Percentiles rank a stretch among this genome's conserved stretches.
These are phyloP conservation scores for Sinotaia quadrata DNA, from an alignment of 2,888 invertebrate genomes.

Conservation along the genomic window DNA sequence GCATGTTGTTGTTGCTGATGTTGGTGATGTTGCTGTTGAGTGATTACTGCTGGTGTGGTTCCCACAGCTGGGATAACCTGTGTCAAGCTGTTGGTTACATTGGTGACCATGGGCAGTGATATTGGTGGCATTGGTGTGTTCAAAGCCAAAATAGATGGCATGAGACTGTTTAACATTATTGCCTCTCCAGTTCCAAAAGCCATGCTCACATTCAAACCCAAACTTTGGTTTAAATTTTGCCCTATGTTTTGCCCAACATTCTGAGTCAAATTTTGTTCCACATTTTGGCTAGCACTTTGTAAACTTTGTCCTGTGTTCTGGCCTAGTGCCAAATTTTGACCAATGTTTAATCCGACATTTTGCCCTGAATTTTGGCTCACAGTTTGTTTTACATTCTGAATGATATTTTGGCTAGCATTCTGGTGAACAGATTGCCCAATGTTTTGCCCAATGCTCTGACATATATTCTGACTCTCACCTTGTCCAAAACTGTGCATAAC, in stretches of 20 bases:
- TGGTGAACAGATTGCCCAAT: not conserved
- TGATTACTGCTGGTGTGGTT: slow-evolving; percentile 28
- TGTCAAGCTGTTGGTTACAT: slow-evolving; percentile 64
- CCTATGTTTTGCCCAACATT: not conserved
- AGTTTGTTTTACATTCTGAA: slow-evolving; percentile 4
- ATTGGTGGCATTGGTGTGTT: slow-evolving; percentile 64
- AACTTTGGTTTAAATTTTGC: not conserved
- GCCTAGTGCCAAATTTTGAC: not conserved
- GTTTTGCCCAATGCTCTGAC: slow-evolving; percentile 6
- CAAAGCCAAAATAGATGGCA: slow-evolving; percentile 43
- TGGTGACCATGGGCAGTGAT: slow-evolving; percentile 62
- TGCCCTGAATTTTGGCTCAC: too few species aligned
- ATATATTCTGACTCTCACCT: not conserved
- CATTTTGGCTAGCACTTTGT: not conserved
- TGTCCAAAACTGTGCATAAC: slow-evolving; percentile 1
- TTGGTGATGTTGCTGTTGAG: slow-evolving; percentile 18
- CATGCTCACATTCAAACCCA: slow-evolving; percentile 20
- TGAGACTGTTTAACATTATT: slow-evolving; percentile 46
- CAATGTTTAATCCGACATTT: not conserved
- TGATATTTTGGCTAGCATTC: not conserved
- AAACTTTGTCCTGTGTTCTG: too few species aligned
- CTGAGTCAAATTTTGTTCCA: not conserved
- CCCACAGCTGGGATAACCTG: slow-evolving; percentile 65
- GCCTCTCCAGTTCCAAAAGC: slow-evolving; percentile 17
- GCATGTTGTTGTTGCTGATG: slow-evolving; percentile 28